Conservation (phyloP, 2,113 vertebrate species). For the Caretta caretta region DNA sequence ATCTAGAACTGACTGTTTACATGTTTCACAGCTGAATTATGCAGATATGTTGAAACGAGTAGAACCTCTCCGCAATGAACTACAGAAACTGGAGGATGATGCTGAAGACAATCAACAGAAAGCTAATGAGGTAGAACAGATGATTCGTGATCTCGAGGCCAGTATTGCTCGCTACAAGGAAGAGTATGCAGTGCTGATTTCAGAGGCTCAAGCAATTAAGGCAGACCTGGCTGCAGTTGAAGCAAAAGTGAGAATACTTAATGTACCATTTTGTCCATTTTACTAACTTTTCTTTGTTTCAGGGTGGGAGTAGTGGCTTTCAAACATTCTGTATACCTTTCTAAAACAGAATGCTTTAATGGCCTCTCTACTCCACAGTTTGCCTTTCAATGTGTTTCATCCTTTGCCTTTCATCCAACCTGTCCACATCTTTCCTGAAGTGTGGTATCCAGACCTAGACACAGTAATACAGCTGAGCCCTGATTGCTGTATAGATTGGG, state of each 20-base stretch:
- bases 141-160: conserved; percentile 96
- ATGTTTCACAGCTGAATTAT: conserved; percentile 89
- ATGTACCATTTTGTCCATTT: background rate
- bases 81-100: conserved; percentile 98
- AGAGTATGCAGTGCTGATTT: conserved; percentile 97
- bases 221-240: conserved; percentile 96
- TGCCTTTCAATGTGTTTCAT: too few relatives aligned
- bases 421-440: background rate
- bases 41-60: conserved; percentile 98
- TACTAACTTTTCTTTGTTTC: background rate
- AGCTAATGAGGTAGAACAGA: conserved; percentile 98
- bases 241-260: conserved; percentile 86
- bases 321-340: background rate
- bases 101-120: conserved; percentile 97
- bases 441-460: background rate
- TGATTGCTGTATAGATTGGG: background rate
- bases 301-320: background rate
- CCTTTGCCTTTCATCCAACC: background rate
- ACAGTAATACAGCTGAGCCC: background rate
- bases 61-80: conserved; percentile 95
- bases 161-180: conserved; percentile 99
- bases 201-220: conserved; percentile 98
- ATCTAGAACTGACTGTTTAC: background rate
- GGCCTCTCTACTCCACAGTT: too few relatives aligned
- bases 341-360: too few relatives aligned